phyloP scores from a whole-genome alignment of 2,888 invertebrate genomes.

The Eurytoma californica region DNA sequence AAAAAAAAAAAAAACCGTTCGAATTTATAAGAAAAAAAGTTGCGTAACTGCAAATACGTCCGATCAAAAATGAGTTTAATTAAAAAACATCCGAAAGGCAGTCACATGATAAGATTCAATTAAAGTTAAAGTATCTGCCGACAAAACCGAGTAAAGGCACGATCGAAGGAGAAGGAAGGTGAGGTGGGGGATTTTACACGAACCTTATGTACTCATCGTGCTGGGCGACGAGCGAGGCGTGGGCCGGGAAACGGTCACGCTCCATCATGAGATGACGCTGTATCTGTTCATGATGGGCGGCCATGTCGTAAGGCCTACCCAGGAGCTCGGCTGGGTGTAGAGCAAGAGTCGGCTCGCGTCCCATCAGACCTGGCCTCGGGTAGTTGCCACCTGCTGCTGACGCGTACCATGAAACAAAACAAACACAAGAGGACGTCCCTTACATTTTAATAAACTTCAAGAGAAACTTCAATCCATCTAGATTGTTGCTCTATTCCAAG shows the following conservation, averaged over 20 bases:
- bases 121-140: constrained; percentile 11
- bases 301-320: constrained; percentile 86
- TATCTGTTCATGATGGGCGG: constrained; percentile 90
- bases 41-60: too few relatives aligned
- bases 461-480: background rate
- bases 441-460: constrained; percentile 26
- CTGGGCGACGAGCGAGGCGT: constrained; percentile 81
- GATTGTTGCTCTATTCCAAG: too few relatives aligned
- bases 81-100: too few relatives aligned
- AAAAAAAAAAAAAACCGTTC: too few relatives aligned
- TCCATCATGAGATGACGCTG: constrained; percentile 90
- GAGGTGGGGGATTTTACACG: constrained; percentile 20
- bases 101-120: constrained; percentile 27
- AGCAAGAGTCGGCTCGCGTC: constrained; percentile 79
- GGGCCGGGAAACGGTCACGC: constrained; percentile 83
- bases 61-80: too few relatives aligned
- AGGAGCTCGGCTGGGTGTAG: constrained; percentile 87
- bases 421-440: constrained; percentile 37
- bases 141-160: background rate
- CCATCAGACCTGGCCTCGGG: constrained; percentile 79
- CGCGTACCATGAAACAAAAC: constrained; percentile 59
- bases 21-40: too few relatives aligned
- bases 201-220: constrained; percentile 83
- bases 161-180: constrained; percentile 6
- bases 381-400: constrained; percentile 78